Base-by-base conservation (phyloP, 2,888 invertebrate genomes). In the Cephus rjabovi region DNA sequence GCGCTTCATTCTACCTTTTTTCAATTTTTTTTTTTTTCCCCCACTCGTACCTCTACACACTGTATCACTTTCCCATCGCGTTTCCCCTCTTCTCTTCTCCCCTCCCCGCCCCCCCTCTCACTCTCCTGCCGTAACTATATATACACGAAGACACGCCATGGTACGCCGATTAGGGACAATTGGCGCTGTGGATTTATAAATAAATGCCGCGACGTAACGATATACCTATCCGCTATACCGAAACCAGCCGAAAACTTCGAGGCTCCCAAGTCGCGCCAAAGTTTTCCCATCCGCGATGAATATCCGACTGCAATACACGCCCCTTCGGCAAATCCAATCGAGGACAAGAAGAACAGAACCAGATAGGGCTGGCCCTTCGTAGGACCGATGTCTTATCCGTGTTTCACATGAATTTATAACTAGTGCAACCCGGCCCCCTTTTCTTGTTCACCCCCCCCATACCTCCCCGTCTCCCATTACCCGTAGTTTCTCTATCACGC, bases 171-270 rank as follows among this genome's bases (percentile, higher is more conserved):
- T 78, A 80, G 80, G 77, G 77, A 77, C 78, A 82, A 84, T 81
- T 80, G 76, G 78, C 80, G 81, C 34, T 74, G 79, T 69, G 78
- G 75, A 76, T 79, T 83, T 81, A 80, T 81, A 79, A 79, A 81
- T 80, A 80, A 83, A 82, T 79, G 78, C 81, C 80, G 73, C 78
- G 23, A 56, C 56, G 9, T 56, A 56, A 56, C 56, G 56, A 56
- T 23, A 9, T 23, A 56, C 56, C 56, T 9, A 23, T 56, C 9
- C 23, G 1, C 56, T 23, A 23, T 56, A 56, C 23, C 6, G 6
- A 56, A 56, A 56, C 56, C 56, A 23, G 56, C 56, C 56, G 6
- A 56, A 71, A 33, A 34, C 34, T 71, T 11, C 9, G 33, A 71
- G 15, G 30, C 34, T 71, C 71, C 31, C 12, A 31, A 71, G 71